Conservation (phyloP, 1,140 invertebrate genomes). For the Thereuonema tuberculata region DNA sequence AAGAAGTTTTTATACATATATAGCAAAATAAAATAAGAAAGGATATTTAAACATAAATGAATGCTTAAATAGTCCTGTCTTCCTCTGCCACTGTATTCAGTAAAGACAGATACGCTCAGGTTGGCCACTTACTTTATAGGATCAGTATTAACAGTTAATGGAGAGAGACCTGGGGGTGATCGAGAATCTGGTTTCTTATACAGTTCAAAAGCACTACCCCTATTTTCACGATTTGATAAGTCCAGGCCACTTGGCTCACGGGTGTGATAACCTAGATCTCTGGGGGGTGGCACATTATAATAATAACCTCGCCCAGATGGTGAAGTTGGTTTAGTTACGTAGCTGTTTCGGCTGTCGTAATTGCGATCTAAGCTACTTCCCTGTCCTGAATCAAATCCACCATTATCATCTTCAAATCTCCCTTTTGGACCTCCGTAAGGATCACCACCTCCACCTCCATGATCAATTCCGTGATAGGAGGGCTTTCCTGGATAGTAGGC, state of each 20-base stretch:
- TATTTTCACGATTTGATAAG: conserved; percentile 69
- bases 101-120: too few species aligned
- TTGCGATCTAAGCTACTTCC: conserved; percentile 36
- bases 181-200: conserved; percentile 65
- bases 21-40: too few species aligned
- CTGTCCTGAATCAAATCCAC: conserved; percentile 36
- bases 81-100: too few species aligned
- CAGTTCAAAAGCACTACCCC: conserved; percentile 87
- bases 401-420: conserved; percentile 22
- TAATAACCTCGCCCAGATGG: conserved; percentile 36
- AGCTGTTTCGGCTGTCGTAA: conserved; percentile 23
- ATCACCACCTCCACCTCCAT: conserved; percentile 14
- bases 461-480: not conserved
- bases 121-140: not conserved
- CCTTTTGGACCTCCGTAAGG: conserved; percentile 12
- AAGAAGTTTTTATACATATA: too few species aligned
- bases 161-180: conserved; percentile 12
- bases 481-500: conserved; percentile 5
- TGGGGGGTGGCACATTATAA: conserved; percentile 42
- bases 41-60: too few species aligned
- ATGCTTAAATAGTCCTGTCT: too few species aligned
- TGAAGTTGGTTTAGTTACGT: not conserved
- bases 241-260: conserved; percentile 45
- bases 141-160: not conserved
- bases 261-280: conserved; percentile 33